A percentile compares a stretch with the other conserved stretches of the same genome.
These are phyloP conservation scores for Cataglyphis cursor DNA, from an alignment of 2,888 invertebrate species.

Conservation along the genomic window DNA sequence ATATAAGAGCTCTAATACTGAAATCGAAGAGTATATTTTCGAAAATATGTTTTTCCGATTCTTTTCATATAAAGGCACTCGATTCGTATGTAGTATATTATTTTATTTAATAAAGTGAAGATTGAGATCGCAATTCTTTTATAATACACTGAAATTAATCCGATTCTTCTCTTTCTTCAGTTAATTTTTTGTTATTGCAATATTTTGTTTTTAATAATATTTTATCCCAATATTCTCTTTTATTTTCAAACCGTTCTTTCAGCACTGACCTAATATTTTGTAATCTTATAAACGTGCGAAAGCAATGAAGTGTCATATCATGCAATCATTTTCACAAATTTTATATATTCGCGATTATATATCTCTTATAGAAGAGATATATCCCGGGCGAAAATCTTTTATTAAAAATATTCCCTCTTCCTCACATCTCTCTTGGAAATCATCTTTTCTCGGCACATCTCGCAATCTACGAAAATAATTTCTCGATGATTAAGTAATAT, in stretches of 20 bases:
- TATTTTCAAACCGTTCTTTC: not conserved
- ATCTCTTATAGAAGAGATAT: not conserved
- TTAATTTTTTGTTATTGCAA: constrained; percentile 1
- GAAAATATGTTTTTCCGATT: constrained; percentile 31
- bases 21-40: constrained; percentile 28
- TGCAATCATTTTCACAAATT: not conserved
- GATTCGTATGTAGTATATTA: constrained; percentile 13
- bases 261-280: constrained; percentile 9
- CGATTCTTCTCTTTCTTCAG: not conserved
- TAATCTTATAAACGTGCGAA: not conserved
- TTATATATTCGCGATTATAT: not conserved
- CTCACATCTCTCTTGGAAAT: not conserved
- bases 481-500: constrained; percentile 44
- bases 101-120: constrained; percentile 7
- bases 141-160: not conserved
- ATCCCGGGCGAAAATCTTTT: constrained; percentile 12
- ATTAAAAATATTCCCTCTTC: constrained; percentile 19
- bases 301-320: not conserved
- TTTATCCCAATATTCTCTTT: not conserved
- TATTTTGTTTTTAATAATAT: not conserved
- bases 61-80: constrained; percentile 25
- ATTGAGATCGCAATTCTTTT: constrained; percentile 15
- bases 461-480: constrained; percentile 27
- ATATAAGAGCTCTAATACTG: constrained; percentile 26
- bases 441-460: not conserved